Evolutionary conservation across 2,113 vertebrate genomes (phyloP).

Genomic region (Xiphophorus couchianus): DNA sequence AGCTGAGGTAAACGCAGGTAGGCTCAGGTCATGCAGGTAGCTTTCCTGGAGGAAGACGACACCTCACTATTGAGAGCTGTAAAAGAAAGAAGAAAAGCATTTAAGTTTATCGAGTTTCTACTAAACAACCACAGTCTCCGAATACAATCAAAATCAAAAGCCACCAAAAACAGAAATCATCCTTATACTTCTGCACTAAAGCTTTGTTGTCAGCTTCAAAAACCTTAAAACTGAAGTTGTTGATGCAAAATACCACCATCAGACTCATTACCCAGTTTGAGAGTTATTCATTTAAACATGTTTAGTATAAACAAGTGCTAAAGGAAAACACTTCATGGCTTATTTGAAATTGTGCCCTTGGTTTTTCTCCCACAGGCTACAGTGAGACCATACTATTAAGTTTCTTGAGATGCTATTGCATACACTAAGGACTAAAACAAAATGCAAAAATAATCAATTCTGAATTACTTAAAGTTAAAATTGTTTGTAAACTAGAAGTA

Average conservation of each 20-base stretch:
- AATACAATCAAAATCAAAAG: neutral
- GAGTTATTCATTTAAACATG: conserved; percentile 29
- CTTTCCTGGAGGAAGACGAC: conserved; percentile 49
- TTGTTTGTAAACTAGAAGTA: neutral
- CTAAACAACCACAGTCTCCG: conserved; percentile 10
- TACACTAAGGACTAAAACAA: neutral
- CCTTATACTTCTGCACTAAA: neutral
- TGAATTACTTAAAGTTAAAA: neutral
- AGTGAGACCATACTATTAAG: neutral
- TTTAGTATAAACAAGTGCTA: conserved; percentile 39
- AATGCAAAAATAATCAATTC: neutral
- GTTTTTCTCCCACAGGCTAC: conserved; percentile 12
- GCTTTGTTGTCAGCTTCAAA: neutral
- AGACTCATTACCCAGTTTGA: neutral
- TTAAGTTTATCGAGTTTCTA: neutral
- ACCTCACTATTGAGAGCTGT: conserved; percentile 67
- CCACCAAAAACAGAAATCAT: neutral
- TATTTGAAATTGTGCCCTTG: neutral
- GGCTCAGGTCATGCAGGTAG: conserved; percentile 40
- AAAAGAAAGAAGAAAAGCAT: conserved; percentile 23
- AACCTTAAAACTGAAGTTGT: neutral
- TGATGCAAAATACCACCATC: conserved; percentile 30
- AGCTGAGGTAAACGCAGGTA: neutral
- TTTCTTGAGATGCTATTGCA: neutral
- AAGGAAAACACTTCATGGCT: neutral